Base-by-base conservation (phyloP, 2,113 vertebrate species). In the Anoura caudifer region DNA sequence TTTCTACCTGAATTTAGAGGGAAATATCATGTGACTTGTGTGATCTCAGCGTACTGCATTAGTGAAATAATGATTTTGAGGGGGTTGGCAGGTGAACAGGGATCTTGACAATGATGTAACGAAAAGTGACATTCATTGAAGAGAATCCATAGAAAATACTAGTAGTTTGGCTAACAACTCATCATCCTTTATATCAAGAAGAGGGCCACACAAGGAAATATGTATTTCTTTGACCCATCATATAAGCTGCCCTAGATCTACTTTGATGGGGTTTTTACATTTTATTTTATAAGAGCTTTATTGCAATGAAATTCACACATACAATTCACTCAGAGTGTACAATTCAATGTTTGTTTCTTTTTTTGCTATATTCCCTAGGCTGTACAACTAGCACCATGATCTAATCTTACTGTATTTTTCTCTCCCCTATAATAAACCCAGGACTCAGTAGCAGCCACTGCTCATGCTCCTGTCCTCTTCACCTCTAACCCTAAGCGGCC, bases 1-100 rank as follows among this genome's bases (percentile, higher is more conserved):
- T 61, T 54, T 82, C 86, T 47, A 93, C 43, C 96, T 98, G 93
- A 26, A 22, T 26, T 47, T 45, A 28, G 24, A 79, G 38, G 59
- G 13, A 59, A 63, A 82, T 5, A 26, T 19, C 24, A 26, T 11
- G 41, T 26, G 28, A 73, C n/a, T 47, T 33, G 1, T 28, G 63
- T 59, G 63, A 63, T 11, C 67, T 93, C n/a, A 20, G 14, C 52
- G 61, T 20, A n/a, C 4, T 65, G 24, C 52, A 38, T 17, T 20
- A 41, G 69, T 41, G 77, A 96, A 70, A 56, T 38, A 38, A 77
- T 0, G 41, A 52, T 67, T 59, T 75, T 61, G 54, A 65, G 52
- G 19, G 28, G 4, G 10, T 4, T 45, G 33, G 45, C 20, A 26
- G 26, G 14, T 16, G 33, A 50, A 28, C 24, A 31, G 36, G 76